Conservation (phyloP, 1,140 invertebrate species). For the Neodiprion virginianus region DNA sequence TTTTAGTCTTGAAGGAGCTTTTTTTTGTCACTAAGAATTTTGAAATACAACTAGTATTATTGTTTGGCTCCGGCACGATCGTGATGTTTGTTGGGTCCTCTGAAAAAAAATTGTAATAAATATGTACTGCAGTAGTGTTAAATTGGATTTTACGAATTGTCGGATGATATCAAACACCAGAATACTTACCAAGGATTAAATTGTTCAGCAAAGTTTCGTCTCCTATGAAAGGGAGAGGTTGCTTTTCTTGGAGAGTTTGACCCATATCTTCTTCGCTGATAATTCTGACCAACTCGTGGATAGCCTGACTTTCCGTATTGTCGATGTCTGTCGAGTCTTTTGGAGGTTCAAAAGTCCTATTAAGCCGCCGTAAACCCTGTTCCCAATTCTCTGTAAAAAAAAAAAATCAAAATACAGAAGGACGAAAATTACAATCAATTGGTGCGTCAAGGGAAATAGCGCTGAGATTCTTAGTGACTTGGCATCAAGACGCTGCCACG, state of each 20-base stretch:
- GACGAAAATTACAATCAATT: background rate
- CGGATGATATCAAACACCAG: background rate
- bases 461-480: no score
- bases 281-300: background rate
- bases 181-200: conserved; percentile 14
- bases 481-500: no score
- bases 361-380: conserved; percentile 9
- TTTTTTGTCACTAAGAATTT: conserved; percentile 8
- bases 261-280: conserved; percentile 11
- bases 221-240: conserved; percentile 11
- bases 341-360: background rate
- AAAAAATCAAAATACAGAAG: conserved; percentile 6
- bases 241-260: background rate
- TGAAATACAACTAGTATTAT: background rate
- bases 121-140: conserved; percentile 10
- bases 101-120: conserved; percentile 12
- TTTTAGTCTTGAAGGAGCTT: background rate
- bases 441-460: background rate
- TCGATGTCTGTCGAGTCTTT: background rate
- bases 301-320: background rate
- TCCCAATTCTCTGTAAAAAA: conserved; percentile 3
- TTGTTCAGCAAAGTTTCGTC: conserved; percentile 1
- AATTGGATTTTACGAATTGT: background rate
- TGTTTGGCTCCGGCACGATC: conserved; percentile 1
- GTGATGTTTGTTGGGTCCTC: background rate